Conservation (phyloP, 2,113 vertebrate species). For the Myrmophylax atrothorax region DNA sequence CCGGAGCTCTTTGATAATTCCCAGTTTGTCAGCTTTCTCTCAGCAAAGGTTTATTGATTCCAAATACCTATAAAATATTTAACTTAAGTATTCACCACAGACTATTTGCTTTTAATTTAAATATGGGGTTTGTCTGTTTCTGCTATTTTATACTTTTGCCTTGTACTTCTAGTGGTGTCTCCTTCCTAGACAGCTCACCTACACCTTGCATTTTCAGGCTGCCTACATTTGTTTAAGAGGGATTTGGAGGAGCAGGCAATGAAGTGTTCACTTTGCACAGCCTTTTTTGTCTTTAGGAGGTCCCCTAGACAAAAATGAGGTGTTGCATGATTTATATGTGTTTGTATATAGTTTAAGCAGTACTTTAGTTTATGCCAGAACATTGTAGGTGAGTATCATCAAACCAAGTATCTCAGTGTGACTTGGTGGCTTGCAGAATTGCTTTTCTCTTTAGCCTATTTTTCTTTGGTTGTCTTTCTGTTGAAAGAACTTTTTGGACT, state of each 20-base stretch:
- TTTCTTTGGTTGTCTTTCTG: neutral
- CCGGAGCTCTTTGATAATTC: neutral
- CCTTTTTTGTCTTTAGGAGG: neutral
- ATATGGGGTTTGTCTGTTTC: neutral
- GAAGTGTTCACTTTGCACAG: neutral
- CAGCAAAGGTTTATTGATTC: neutral
- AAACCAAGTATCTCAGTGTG: neutral
- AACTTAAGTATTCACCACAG: neutral
- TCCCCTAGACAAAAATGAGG: neutral
- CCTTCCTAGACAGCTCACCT: neutral
- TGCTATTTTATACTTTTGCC: neutral
- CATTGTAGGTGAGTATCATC: neutral
- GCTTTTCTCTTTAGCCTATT: neutral
- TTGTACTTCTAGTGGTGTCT: neutral
- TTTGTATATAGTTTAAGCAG: neutral
- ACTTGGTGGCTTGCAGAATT: neutral
- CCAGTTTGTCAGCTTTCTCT: neutral
- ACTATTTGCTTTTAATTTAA: neutral
- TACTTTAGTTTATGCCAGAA: neutral
- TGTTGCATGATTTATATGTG: neutral
- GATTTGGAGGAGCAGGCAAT: neutral
- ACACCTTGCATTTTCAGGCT: neutral
- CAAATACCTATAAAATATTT: neutral
- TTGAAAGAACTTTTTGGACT: neutral
- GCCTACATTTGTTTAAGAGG: neutral